Percentiles rank a stretch among this genome's conserved stretches.
Conservation (phyloP, 2,113 vertebrate genomes). For the Eudyptes chrysolophus region DNA sequence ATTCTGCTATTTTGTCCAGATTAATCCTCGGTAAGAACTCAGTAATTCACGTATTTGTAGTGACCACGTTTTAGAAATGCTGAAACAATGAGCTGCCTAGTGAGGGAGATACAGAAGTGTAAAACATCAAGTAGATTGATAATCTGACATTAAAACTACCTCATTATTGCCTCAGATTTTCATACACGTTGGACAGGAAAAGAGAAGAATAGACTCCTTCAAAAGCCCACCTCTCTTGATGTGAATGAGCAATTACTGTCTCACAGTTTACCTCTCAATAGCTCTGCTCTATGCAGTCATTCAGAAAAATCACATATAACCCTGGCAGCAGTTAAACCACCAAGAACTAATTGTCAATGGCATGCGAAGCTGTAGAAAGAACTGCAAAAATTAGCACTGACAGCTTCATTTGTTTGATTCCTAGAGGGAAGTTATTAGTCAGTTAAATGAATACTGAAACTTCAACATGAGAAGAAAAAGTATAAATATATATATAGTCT, state of each 20-base stretch:
- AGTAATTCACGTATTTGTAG: background rate
- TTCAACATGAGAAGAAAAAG: background rate
- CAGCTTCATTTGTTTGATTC: background rate
- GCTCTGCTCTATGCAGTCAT: background rate
- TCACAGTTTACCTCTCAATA: background rate
- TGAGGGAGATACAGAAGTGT: background rate
- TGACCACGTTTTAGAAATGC: background rate
- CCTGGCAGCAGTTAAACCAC: background rate
- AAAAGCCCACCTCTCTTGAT: background rate
- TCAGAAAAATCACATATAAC: background rate
- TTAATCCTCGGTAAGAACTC: background rate
- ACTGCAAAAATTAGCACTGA: background rate
- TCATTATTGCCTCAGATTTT: background rate
- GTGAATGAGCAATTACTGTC: background rate
- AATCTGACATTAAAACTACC: background rate
- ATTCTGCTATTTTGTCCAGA: background rate
- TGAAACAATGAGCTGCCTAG: background rate
- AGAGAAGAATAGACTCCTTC: background rate
- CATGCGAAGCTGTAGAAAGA: background rate
- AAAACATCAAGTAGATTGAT: background rate
- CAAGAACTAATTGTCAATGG: background rate
- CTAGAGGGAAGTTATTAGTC: background rate
- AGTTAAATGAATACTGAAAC: background rate
- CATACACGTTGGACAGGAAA: background rate
- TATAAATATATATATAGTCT: background rate